These are phyloP conservation scores for Burhinus bistriatus DNA, from an alignment of 2,113 vertebrate genomes.

Conservation along the genomic window DNA sequence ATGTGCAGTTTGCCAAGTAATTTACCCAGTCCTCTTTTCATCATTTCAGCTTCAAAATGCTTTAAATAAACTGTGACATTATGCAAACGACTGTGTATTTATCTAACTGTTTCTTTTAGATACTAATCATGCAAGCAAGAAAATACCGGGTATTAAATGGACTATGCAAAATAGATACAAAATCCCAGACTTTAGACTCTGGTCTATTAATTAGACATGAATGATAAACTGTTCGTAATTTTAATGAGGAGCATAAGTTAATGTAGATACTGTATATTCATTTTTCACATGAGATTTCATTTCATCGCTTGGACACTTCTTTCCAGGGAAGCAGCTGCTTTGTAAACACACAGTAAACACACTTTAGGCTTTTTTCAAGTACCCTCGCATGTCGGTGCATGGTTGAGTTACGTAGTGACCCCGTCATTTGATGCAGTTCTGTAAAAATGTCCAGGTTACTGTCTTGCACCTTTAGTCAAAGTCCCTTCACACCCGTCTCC, in stretches of 20 bases:
- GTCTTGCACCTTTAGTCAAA: not conserved
- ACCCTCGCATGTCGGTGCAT: not conserved
- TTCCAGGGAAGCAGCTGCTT: not conserved
- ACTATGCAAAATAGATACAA: slow-evolving; percentile 22
- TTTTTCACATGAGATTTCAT: not conserved
- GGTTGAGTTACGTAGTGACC: not conserved
- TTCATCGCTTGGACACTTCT: not conserved
- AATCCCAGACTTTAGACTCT: not conserved
- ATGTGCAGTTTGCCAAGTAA: slow-evolving; percentile 42
- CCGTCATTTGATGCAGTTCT: not conserved
- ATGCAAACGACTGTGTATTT: slow-evolving; percentile 19
- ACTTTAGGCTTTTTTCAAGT: not conserved
- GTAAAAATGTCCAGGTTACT: not conserved
- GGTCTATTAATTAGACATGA: not conserved
- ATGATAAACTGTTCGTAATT: not conserved
- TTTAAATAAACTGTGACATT: slow-evolving; percentile 60
- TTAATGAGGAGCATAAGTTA: slow-evolving; percentile 26
- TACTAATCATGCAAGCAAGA: not conserved
- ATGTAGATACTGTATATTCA: slow-evolving; percentile 9
- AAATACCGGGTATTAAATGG: slow-evolving; percentile 7
- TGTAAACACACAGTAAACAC: not conserved
- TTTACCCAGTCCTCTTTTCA: slow-evolving; percentile 19
- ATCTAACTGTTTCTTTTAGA: slow-evolving; percentile 42
- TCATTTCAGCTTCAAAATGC: slow-evolving; percentile 42
- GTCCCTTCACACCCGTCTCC: not conserved